Percentiles rank a stretch among this genome's conserved stretches.
phyloP scores from a whole-genome alignment of 2,797 vertebrate species.

The Takifugu rubripes region DNA sequence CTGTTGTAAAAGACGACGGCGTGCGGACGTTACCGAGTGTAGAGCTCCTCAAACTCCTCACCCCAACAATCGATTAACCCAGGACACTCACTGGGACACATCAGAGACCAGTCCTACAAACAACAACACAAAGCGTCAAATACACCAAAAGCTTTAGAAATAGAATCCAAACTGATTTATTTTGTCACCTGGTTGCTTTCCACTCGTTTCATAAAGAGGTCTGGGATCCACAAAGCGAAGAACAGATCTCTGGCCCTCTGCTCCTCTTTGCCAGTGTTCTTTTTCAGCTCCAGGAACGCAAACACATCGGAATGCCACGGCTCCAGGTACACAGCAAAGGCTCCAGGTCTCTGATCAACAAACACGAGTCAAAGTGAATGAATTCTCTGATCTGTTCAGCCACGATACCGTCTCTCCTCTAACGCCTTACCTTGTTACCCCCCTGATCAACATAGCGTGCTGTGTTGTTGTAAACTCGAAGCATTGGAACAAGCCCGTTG shows the following conservation, averaged over 20 bases:
- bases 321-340: constrained; percentile 95
- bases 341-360: constrained; percentile 83
- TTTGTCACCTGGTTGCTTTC: constrained; percentile 85
- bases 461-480: constrained; percentile 96
- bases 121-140: too few relatives aligned
- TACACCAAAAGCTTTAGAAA: too few relatives aligned
- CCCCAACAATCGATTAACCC: constrained; percentile 96
- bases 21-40: constrained; percentile 72
- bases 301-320: constrained; percentile 95
- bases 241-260: constrained; percentile 95
- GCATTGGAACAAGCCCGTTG: constrained; percentile 95
- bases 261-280: constrained; percentile 97
- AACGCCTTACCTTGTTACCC: constrained; percentile 82
- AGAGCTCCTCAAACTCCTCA: constrained; percentile 92
- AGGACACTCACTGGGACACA: constrained; percentile 94
- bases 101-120: constrained; percentile 87
- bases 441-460: constrained; percentile 97
- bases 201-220: constrained; percentile 96
- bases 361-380: not conserved
- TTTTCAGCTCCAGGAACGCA: constrained; percentile 95
- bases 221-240: constrained; percentile 95
- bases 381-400: not conserved
- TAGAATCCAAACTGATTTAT: too few relatives aligned
- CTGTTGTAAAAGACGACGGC: not conserved
- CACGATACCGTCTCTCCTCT: not conserved